Evolutionary conservation across 2,888 invertebrate genomes (phyloP).

Genomic region (Andricus curvator): DNA sequence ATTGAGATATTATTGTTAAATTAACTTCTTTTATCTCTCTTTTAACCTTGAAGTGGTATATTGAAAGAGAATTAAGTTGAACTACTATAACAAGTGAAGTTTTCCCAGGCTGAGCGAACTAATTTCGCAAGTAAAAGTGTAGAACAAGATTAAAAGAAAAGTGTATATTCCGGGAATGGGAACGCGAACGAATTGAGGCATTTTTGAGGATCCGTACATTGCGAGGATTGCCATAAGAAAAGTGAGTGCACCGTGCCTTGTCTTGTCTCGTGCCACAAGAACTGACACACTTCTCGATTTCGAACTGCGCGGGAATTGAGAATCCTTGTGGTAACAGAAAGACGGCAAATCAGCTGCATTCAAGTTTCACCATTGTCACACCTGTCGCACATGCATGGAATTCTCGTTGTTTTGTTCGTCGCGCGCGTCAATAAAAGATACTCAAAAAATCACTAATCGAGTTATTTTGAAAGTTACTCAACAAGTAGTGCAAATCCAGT

Average conservation of each 20-base stretch:
- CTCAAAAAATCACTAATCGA: not conserved
- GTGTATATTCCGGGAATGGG: not conserved
- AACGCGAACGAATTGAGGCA: constrained; percentile 13
- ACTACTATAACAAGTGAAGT: not conserved
- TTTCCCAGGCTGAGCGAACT: constrained; percentile 12
- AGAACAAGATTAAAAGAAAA: constrained; percentile 2
- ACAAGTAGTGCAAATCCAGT: constrained; percentile 1
- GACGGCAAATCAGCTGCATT: constrained; percentile 52
- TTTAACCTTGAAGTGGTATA: not conserved
- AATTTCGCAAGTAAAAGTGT: constrained; percentile 24
- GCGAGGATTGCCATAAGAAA: constrained; percentile 19
- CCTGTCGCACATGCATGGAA: constrained; percentile 54
- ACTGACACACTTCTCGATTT: constrained; percentile 50
- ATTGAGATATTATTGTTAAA: too few relatives aligned
- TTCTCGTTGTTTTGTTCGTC: constrained; percentile 45
- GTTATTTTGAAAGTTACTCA: constrained; percentile 1
- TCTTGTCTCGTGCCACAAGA: constrained; percentile 35
- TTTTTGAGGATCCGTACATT: constrained; percentile 21
- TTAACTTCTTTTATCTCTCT: too few relatives aligned
- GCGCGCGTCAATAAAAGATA: constrained; percentile 28
- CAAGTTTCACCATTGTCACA: constrained; percentile 57
- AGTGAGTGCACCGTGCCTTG: constrained; percentile 7
- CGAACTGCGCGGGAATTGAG: constrained; percentile 30
- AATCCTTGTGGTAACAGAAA: constrained; percentile 47
- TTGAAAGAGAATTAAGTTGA: not conserved